Evolutionary conservation across 2,888 invertebrate species (phyloP).

Genomic region (Anoplius nigerrimus): DNA sequence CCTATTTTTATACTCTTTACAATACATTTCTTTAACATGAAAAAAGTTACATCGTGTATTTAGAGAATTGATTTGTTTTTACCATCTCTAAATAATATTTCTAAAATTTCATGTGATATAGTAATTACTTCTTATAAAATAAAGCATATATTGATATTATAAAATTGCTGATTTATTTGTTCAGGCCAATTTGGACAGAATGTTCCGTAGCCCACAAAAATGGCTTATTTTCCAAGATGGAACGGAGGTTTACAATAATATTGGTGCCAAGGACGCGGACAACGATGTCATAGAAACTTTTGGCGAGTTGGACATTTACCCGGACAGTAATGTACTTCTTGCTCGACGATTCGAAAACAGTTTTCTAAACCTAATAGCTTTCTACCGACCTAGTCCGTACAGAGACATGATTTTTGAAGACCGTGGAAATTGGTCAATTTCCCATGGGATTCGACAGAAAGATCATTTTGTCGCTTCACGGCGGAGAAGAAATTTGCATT

Average conservation of each 20-base stretch:
- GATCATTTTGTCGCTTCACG: conserved; percentile 52
- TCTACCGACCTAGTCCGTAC: conserved; percentile 60
- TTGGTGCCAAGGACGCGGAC: neutral
- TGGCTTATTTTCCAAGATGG: conserved; percentile 63
- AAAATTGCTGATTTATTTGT: neutral
- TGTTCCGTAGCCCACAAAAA: conserved; percentile 60
- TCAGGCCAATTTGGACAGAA: conserved; percentile 58
- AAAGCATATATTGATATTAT: too few species aligned
- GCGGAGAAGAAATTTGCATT: conserved; percentile 59
- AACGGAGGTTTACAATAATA: neutral
- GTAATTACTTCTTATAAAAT: too few species aligned
- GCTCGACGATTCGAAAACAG: conserved; percentile 36
- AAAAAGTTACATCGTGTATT: too few species aligned
- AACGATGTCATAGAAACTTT: conserved; percentile 35
- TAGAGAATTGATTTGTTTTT: too few species aligned
- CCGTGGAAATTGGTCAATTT: conserved; percentile 61
- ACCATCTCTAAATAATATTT: too few species aligned
- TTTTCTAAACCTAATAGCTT: conserved; percentile 50
- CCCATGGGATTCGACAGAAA: conserved; percentile 41
- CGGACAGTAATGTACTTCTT: conserved; percentile 65
- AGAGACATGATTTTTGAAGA: conserved; percentile 55
- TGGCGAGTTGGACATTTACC: conserved; percentile 48
- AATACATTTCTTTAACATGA: too few species aligned
- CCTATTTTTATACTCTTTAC: too few species aligned
- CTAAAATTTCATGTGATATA: too few species aligned